Conservation (phyloP, 2,113 vertebrate genomes). For the Daphoenositta chrysoptera region DNA sequence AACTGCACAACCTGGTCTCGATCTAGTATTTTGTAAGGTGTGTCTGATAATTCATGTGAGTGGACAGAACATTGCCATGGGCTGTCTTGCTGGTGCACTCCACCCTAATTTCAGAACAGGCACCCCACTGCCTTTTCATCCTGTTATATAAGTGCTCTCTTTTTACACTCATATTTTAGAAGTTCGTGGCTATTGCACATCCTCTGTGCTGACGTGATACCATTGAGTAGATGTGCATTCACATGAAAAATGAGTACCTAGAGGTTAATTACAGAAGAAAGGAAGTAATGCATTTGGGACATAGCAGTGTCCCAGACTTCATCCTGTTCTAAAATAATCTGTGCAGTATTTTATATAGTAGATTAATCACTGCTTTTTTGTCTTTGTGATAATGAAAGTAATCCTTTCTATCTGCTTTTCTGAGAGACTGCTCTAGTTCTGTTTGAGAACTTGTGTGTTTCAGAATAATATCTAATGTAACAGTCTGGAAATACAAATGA, state of each 20-base stretch:
- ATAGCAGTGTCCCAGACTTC: neutral
- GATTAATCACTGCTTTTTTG: neutral
- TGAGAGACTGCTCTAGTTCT: neutral
- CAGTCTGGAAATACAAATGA: neutral
- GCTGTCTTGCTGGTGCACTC: neutral
- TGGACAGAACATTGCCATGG: neutral
- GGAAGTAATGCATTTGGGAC: neutral
- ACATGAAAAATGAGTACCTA: neutral
- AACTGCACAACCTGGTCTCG: accelerated
- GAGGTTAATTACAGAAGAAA: neutral
- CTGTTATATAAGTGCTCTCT: neutral
- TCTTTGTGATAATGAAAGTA: neutral
- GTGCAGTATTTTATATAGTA: neutral
- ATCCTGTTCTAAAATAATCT: neutral
- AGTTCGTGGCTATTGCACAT: accelerated
- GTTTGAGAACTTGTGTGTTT: neutral
- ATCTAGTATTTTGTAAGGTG: neutral
- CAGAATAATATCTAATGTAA: neutral
- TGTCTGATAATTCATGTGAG: neutral
- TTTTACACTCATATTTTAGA: neutral
- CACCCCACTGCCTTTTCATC: neutral
- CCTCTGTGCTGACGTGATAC: neutral
- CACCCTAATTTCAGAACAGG: neutral
- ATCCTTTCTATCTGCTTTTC: neutral
- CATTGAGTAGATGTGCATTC: accelerated